Conservation (phyloP, 1,140 invertebrate species). For the Globodera rostochiensis region DNA sequence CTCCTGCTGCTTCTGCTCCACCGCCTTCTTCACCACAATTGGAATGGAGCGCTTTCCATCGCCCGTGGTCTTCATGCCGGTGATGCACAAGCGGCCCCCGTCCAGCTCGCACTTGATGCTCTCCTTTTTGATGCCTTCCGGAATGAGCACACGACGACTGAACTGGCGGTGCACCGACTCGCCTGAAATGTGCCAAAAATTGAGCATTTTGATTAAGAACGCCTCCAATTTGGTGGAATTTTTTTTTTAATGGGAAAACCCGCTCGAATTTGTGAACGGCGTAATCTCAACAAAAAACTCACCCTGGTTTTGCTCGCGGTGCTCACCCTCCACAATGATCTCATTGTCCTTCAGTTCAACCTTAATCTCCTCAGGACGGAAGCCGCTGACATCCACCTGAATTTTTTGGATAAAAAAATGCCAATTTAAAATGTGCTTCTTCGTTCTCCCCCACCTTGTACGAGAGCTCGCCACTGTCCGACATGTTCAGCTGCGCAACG, state of each 20-base stretch:
- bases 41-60: conserved; percentile 13
- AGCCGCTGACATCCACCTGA: conserved; percentile 31
- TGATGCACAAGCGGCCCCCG: background rate
- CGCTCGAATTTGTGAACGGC: too few species aligned
- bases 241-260: too few species aligned
- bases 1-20: too few species aligned
- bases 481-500: conserved; percentile 5
- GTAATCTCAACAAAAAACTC: background rate
- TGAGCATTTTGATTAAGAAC: too few species aligned
- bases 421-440: background rate
- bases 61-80: background rate
- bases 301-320: conserved; percentile 23
- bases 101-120: conserved; percentile 13
- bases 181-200: background rate
- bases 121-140: conserved; percentile 23
- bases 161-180: conserved; percentile 24
- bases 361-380: conserved; percentile 34
- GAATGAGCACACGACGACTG: conserved; percentile 15
- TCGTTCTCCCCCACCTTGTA: conserved; percentile 27
- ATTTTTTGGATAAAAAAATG: background rate
- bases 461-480: conserved; percentile 23
- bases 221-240: too few species aligned
- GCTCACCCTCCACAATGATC: conserved; percentile 33
- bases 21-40: conserved; percentile 8
- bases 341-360: conserved; percentile 35